phyloP scores from a whole-genome alignment of 2,888 invertebrate genomes.

The Brachypalpus laphriformis region DNA sequence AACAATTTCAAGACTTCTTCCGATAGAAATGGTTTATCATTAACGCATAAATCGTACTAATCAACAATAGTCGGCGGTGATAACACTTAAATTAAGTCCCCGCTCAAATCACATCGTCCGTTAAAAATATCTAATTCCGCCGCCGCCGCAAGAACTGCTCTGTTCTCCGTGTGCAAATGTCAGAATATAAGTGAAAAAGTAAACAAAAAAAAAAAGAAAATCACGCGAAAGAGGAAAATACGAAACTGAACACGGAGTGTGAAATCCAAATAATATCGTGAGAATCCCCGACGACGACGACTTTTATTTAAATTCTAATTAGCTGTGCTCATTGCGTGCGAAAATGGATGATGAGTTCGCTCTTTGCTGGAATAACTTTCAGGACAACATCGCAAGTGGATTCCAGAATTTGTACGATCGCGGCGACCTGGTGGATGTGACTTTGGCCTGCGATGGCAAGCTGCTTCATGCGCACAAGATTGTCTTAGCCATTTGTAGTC shows the following conservation, averaged over 20 bases:
- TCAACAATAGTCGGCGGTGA: neutral
- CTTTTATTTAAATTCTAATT: constrained; percentile 32
- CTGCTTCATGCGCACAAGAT: constrained; percentile 84
- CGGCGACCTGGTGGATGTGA: constrained; percentile 84
- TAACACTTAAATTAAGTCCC: constrained; percentile 5
- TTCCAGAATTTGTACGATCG: constrained; percentile 83
- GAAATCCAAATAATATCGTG: constrained; percentile 31
- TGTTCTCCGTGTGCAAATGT: constrained; percentile 59
- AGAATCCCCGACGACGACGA: constrained; percentile 13
- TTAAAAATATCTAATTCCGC: constrained; percentile 4
- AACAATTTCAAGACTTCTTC: constrained; percentile 40
- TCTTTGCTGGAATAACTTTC: constrained; percentile 83
- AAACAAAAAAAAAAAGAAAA: constrained; percentile 63
- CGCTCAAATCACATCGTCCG: neutral
- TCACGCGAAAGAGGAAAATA: constrained; percentile 54
- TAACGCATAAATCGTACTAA: constrained; percentile 27
- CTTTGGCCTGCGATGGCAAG: constrained; percentile 84
- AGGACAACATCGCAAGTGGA: constrained; percentile 83
- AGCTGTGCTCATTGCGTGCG: constrained; percentile 5
- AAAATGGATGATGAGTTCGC: constrained; percentile 83
- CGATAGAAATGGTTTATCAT: constrained; percentile 60
- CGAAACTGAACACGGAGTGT: constrained; percentile 31
- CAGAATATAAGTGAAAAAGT: constrained; percentile 69
- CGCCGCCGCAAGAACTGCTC: constrained; percentile 31
- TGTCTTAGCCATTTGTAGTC: constrained; percentile 84